A percentile compares a stretch with the other conserved stretches of the same genome.
phyloP scores from a whole-genome alignment of 2,888 invertebrate genomes.

The Opisthograptis luteolata region DNA sequence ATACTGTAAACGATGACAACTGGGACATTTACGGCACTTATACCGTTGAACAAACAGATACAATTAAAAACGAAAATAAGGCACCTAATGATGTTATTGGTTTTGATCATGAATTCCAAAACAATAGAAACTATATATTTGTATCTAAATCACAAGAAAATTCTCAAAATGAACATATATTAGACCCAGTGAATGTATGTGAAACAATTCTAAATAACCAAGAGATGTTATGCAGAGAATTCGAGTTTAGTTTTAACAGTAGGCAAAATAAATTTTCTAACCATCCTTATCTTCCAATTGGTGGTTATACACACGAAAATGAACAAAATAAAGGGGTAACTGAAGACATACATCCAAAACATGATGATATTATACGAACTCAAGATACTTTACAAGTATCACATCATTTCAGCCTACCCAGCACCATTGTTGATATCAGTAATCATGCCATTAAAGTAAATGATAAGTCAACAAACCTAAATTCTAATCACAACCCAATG shows the following conservation, averaged over 20 bases:
- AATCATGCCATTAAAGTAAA: neutral
- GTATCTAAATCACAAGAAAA: slow-evolving; percentile 24
- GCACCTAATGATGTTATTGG: neutral
- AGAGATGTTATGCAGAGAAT: slow-evolving; percentile 15
- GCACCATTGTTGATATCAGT: neutral
- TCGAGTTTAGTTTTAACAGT: slow-evolving; percentile 16
- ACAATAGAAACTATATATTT: slow-evolving; percentile 19
- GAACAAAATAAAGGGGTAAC: slow-evolving; percentile 14
- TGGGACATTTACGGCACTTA: slow-evolving; percentile 15
- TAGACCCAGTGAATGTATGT: slow-evolving; percentile 28
- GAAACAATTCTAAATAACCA: slow-evolving; percentile 22
- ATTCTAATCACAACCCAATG: slow-evolving; percentile 1
- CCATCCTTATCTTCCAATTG: neutral
- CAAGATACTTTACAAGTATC: slow-evolving; percentile 31
- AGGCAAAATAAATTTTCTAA: slow-evolving; percentile 1
- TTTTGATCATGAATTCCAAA: neutral
- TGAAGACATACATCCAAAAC: neutral
- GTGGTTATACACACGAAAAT: slow-evolving; percentile 8
- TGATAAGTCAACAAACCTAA: neutral
- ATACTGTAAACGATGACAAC: neutral
- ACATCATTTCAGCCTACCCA: slow-evolving; percentile 39
- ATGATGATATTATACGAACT: slow-evolving; percentile 1
- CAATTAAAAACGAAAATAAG: neutral
- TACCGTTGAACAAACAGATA: slow-evolving; percentile 16
- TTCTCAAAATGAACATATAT: slow-evolving; percentile 4